phyloP scores from a whole-genome alignment of 2,888 invertebrate species.

The Diaperis boleti region DNA sequence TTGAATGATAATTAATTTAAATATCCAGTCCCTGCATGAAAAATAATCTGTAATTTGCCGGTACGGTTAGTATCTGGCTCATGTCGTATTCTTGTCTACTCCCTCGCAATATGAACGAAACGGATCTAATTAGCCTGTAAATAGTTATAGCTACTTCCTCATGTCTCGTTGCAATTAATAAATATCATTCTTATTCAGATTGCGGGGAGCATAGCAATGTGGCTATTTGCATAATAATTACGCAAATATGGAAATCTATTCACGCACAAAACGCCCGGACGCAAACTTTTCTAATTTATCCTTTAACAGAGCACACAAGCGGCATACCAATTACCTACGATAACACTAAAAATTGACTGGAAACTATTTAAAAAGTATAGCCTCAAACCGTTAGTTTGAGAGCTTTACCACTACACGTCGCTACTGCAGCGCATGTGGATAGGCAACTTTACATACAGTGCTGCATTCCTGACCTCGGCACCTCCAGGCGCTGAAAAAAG shows the following conservation, averaged over 20 bases:
- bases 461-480: conserved; percentile 5
- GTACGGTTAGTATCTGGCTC: conserved; percentile 36
- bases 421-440: not conserved
- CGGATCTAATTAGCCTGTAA: conserved; percentile 41
- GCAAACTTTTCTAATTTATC: conserved; percentile 11
- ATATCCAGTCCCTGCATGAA: conserved; percentile 22
- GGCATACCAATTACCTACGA: no score
- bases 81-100: conserved; percentile 33
- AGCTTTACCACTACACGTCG: not conserved
- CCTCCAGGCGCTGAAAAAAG: conserved; percentile 15
- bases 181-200: conserved; percentile 29
- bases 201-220: not conserved
- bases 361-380: no score
- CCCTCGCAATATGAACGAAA: conserved; percentile 38
- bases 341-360: no score
- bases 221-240: conserved; percentile 20
- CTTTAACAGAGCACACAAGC: no score
- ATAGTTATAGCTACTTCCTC: conserved; percentile 25
- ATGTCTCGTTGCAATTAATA: not conserved
- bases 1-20: conserved; percentile 28
- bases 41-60: conserved; percentile 20
- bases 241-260: conserved; percentile 12
- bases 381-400: not conserved
- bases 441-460: conserved; percentile 23
- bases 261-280: not conserved